These are phyloP conservation scores for Hippocampus guttulatus DNA, from an alignment of 2,113 vertebrate species.

Conservation along the genomic window DNA sequence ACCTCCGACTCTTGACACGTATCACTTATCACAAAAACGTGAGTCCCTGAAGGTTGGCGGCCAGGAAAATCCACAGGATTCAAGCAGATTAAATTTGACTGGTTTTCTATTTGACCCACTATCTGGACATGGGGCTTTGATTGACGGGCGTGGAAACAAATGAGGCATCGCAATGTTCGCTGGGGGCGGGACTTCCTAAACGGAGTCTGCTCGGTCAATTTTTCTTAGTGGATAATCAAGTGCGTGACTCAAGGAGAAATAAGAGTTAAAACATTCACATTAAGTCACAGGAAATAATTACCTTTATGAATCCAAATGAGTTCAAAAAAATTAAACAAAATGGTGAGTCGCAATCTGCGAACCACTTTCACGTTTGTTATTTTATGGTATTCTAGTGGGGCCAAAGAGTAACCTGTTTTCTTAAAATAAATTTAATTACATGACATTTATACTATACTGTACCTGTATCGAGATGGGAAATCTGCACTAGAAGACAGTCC, in stretches of 20 bases:
- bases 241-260: neutral
- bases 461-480: neutral
- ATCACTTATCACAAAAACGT: neutral
- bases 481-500: neutral
- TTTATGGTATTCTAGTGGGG: neutral
- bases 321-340: neutral
- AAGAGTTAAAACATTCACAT: neutral
- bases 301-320: neutral
- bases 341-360: neutral
- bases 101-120: slow-evolving; percentile 43
- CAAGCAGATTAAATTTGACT: slow-evolving; percentile 28
- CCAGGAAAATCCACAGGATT: slow-evolving; percentile 27
- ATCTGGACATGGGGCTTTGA: slow-evolving; percentile 49
- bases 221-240: neutral
- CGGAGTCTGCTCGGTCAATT: too few relatives aligned
- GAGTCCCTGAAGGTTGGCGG: neutral
- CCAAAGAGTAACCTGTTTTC: neutral
- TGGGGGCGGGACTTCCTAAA: slow-evolving; percentile 61
- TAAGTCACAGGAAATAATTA: neutral
- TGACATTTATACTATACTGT: neutral
- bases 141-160: slow-evolving; percentile 35
- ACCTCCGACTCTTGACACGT: neutral
- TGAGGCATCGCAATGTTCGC: neutral
- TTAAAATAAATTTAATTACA: neutral
- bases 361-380: neutral